These are phyloP conservation scores for Scelioninae gen. 1 DNA, from an alignment of 2,888 invertebrate species.

Conservation along the genomic window DNA sequence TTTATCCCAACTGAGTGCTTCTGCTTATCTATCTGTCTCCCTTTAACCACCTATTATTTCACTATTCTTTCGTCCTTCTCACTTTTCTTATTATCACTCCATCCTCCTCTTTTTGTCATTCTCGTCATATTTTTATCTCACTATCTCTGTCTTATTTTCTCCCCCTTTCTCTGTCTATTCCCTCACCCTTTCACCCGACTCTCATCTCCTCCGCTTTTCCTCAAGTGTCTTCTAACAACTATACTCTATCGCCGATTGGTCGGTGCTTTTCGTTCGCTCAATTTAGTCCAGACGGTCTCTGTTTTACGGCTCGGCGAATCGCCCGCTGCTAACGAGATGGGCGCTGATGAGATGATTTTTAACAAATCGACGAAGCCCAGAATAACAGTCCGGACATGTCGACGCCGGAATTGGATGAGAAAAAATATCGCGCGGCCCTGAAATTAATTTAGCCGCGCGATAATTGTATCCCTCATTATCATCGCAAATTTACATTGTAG, in stretches of 20 bases:
- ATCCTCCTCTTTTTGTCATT: too few relatives aligned
- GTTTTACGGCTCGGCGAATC: constrained; percentile 73
- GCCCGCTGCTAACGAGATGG: constrained; percentile 75
- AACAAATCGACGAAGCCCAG: constrained; percentile 68
- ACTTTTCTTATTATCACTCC: too few relatives aligned
- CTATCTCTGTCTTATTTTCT: constrained; percentile 14
- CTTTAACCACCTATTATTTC: constrained; percentile 3
- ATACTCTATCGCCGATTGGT: constrained; percentile 66
- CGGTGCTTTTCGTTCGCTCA: constrained; percentile 74
- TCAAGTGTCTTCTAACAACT: constrained; percentile 68
- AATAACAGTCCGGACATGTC: constrained; percentile 61
- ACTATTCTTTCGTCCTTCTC: background rate
- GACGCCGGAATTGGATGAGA: constrained; percentile 31
- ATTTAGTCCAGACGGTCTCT: constrained; percentile 78
- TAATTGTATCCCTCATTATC: constrained; percentile 60
- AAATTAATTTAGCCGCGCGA: constrained; percentile 53
- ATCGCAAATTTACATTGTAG: constrained; percentile 58
- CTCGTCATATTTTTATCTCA: too few relatives aligned
- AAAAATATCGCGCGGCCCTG: constrained; percentile 33
- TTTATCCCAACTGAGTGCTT: background rate
- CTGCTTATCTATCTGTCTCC: constrained; percentile 24
- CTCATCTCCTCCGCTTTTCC: constrained; percentile 50
- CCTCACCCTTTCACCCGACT: too few relatives aligned
- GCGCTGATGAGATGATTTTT: constrained; percentile 72
- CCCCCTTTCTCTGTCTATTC: constrained; percentile 57